Conservation (phyloP, 2,888 invertebrate species). For the Meiosimyza decipiens region DNA sequence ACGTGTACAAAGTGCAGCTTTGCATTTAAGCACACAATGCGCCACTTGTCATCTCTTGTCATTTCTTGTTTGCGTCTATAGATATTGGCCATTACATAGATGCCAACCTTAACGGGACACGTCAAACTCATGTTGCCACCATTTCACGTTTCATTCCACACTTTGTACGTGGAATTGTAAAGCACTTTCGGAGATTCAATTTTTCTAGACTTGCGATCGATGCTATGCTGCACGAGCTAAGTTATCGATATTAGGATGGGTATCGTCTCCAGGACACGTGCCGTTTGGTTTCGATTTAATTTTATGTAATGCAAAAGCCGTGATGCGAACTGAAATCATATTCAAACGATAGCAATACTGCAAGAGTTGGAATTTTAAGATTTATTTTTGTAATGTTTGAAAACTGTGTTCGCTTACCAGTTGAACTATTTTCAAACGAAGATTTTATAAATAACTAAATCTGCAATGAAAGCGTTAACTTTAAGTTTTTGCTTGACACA, state of each 20-base stretch:
- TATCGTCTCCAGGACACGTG: slow-evolving; percentile 51
- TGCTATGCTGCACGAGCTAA: slow-evolving; percentile 49
- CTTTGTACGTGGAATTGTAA: slow-evolving; percentile 52
- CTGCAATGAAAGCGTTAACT: too few species aligned
- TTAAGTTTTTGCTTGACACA: too few species aligned
- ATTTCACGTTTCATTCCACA: slow-evolving; percentile 51
- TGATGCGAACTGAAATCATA: slow-evolving; percentile 41
- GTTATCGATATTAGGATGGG: slow-evolving; percentile 55
- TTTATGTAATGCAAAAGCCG: slow-evolving; percentile 51
- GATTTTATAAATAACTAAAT: too few species aligned
- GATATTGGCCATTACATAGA: slow-evolving; percentile 52
- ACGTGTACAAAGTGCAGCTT: too few species aligned
- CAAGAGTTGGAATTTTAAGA: background rate
- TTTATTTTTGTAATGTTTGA: too few species aligned
- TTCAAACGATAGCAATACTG: slow-evolving; percentile 56
- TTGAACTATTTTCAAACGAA: too few species aligned
- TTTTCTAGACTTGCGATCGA: slow-evolving; percentile 34
- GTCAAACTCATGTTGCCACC: slow-evolving; percentile 55
- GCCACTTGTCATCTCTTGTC: too few species aligned
- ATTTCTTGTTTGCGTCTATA: too few species aligned
- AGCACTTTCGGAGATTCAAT: slow-evolving; percentile 46
- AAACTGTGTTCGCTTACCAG: too few species aligned
- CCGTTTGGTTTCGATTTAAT: slow-evolving; percentile 52
- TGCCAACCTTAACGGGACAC: slow-evolving; percentile 54
- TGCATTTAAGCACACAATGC: too few species aligned